phyloP scores from a whole-genome alignment of 1,140 invertebrate genomes.

The Fopius arisanus region DNA sequence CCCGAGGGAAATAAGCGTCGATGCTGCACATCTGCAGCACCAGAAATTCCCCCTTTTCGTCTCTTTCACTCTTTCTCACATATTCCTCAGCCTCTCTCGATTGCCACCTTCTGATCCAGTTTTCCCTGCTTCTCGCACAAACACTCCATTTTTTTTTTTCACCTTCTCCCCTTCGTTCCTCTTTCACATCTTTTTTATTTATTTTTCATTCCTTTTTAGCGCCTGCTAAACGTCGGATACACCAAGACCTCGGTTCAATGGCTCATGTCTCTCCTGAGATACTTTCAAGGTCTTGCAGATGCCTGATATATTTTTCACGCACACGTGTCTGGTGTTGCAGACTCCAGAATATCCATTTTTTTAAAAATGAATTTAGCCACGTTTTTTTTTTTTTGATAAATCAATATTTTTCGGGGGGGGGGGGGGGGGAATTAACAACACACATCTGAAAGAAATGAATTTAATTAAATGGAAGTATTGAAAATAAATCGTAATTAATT shows the following conservation, averaged over 20 bases:
- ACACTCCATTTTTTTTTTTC: no score
- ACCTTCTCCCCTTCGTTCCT: no score
- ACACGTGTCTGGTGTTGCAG: neutral
- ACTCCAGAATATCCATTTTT: neutral
- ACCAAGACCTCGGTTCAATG: neutral
- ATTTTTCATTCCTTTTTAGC: neutral
- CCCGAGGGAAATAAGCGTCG: slow-evolving; percentile 48
- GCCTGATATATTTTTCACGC: neutral
- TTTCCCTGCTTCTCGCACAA: neutral
- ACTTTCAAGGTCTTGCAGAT: neutral
- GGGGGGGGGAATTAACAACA: no score
- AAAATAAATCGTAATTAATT: no score
- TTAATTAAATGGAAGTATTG: no score
- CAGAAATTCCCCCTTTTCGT: slow-evolving; percentile 20
- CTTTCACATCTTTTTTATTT: neutral
- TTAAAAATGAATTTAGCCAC: no score
- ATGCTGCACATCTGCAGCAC: slow-evolving; percentile 37
- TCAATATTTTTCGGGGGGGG: no score
- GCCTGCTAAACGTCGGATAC: neutral
- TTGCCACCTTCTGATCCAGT: neutral
- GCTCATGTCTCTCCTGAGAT: neutral
- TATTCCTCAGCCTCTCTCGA: slow-evolving; percentile 6
- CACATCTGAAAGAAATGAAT: no score
- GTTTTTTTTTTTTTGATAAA: no score
- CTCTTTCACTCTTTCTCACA: slow-evolving; percentile 1